Evolutionary conservation across 2,888 invertebrate species (phyloP).

Genomic region (Lingula anatina): DNA sequence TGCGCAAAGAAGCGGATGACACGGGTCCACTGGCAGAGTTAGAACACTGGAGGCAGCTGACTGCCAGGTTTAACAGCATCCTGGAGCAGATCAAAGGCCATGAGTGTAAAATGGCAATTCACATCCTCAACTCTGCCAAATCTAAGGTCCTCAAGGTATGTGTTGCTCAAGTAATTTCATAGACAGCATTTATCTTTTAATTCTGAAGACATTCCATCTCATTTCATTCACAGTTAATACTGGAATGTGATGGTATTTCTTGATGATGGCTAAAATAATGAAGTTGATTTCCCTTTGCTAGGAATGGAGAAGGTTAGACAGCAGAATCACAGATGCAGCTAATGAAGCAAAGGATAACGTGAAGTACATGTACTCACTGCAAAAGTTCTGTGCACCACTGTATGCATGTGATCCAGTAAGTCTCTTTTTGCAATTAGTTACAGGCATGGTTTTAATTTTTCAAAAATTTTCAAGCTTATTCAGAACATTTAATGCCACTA

Average conservation of each 20-base stretch:
- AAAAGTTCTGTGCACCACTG: slow-evolving; percentile 49
- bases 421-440: slow-evolving; percentile 2
- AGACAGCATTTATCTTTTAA: no score
- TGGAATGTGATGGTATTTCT: no score
- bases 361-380: slow-evolving; percentile 46
- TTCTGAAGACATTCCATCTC: no score
- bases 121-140: slow-evolving; percentile 37
- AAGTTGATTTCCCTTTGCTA: slow-evolving; percentile 8
- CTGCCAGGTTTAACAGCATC: slow-evolving; percentile 41
- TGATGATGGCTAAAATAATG: neutral
- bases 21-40: slow-evolving; percentile 65
- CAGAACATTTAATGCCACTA: no score
- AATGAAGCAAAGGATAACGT: slow-evolving; percentile 51
- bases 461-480: no score
- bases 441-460: no score
- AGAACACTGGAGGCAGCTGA: slow-evolving; percentile 47
- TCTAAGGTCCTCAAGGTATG: slow-evolving; percentile 40
- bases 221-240: no score
- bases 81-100: slow-evolving; percentile 42
- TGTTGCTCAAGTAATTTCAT: no score
- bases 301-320: slow-evolving; percentile 44
- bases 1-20: slow-evolving; percentile 73
- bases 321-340: slow-evolving; percentile 44
- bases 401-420: slow-evolving; percentile 47
- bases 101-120: slow-evolving; percentile 38